These are phyloP conservation scores for Noctilio leporinus DNA, from an alignment of 2,113 vertebrate genomes.

Conservation along the genomic window DNA sequence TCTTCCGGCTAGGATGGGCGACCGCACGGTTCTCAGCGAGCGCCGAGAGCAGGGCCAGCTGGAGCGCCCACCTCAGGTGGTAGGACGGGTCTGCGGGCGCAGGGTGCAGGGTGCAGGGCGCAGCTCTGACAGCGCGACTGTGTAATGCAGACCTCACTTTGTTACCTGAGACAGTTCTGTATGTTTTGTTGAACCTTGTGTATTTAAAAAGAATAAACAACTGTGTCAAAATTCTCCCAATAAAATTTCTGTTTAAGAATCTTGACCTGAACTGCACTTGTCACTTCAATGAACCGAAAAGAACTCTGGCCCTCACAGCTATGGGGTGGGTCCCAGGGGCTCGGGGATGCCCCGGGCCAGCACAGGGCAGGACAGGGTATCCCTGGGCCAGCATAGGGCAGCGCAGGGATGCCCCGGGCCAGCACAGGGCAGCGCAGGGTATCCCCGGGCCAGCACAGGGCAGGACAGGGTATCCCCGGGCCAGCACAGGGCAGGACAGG, in stretches of 20 bases:
- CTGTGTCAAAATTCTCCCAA: constrained; percentile 76
- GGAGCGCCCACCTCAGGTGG: not conserved
- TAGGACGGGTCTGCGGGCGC: no score
- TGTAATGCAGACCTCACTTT: constrained; percentile 62
- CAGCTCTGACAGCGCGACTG: constrained; percentile 61
- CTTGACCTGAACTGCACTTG: not conserved
- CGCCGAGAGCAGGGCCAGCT: not conserved
- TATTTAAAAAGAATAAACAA: constrained; percentile 65
- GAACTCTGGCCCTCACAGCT: not conserved
- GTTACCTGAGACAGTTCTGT: constrained; percentile 73
- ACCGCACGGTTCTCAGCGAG: constrained; percentile 22
- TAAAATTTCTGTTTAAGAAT: constrained; percentile 75
- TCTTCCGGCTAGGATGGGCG: not conserved
- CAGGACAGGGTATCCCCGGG: no score
- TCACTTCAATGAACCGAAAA: not conserved
- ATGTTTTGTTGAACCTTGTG: constrained; percentile 68
- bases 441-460: no score
- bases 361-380: no score
- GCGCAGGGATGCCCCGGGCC: not conserved
- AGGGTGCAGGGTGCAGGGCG: no score
- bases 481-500: no score
- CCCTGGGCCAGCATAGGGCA: no score
- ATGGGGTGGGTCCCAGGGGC: no score
- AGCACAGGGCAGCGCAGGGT: no score
- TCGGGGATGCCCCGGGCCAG: not conserved